A percentile compares a stretch with the other conserved stretches of the same genome.
Conservation (phyloP, 2,888 invertebrate genomes). For the Pegoplata infirma region DNA sequence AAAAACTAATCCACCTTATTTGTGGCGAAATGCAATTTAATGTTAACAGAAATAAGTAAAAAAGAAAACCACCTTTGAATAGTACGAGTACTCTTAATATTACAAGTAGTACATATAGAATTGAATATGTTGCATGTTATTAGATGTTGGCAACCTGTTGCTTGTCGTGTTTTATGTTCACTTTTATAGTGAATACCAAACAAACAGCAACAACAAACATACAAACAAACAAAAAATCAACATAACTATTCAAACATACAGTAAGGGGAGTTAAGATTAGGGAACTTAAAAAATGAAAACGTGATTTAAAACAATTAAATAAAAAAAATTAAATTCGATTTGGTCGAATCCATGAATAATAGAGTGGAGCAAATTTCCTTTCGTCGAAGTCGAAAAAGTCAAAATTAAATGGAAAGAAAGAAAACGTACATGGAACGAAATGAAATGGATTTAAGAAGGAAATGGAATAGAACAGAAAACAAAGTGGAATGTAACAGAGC, state of each 20-base stretch:
- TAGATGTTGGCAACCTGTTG: conserved; percentile 64
- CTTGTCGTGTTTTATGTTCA: conserved; percentile 63
- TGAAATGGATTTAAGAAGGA: no score
- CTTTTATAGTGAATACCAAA: conserved; percentile 23
- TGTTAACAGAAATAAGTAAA: conserved; percentile 23
- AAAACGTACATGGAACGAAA: no score
- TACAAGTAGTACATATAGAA: conserved; percentile 28
- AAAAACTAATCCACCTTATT: conserved; percentile 57
- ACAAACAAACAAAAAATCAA: conserved; percentile 10
- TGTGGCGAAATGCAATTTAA: conserved; percentile 64
- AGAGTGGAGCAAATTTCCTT: no score
- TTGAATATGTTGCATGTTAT: conserved; percentile 58
- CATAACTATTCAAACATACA: conserved; percentile 17
- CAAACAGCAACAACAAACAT: conserved; percentile 20
- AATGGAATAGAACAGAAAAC: no score
- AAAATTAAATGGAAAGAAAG: no score
- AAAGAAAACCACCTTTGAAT: conserved; percentile 41
- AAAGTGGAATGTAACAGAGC: no score
- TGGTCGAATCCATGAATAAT: no score
- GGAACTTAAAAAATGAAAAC: not conserved
- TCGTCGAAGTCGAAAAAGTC: no score
- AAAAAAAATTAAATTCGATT: no score
- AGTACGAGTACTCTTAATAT: conserved; percentile 32
- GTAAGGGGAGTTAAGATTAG: not conserved
- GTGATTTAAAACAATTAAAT: no score